A percentile compares a stretch with the other conserved stretches of the same genome.
phyloP scores from a whole-genome alignment of 2,113 vertebrate species.

The Platysternon megacephalum region DNA sequence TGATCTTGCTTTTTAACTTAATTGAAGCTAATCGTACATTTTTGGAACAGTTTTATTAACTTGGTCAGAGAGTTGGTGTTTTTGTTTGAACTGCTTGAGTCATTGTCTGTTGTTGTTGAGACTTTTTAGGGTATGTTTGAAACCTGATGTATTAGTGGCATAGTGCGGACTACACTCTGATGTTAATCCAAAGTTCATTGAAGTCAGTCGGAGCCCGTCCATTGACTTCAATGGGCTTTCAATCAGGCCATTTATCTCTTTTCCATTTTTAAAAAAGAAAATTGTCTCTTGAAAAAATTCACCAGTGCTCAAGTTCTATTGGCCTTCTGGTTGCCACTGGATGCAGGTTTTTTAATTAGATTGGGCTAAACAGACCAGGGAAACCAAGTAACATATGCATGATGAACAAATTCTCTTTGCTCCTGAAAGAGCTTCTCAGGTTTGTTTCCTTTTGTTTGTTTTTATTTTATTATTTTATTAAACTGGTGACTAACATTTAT shows the following conservation, averaged over 20 bases:
- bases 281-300: not conserved
- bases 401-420: not conserved
- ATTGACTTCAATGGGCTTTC: not conserved
- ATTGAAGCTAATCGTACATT: constrained; percentile 25
- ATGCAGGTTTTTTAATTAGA: not conserved
- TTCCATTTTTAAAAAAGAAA: not conserved
- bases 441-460: not conserved
- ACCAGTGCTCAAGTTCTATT: not conserved
- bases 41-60: constrained; percentile 34
- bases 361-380: not conserved
- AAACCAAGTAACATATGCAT: not conserved
- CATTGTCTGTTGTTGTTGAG: constrained; percentile 51
- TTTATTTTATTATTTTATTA: not conserved
- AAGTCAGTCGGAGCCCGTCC: not conserved
- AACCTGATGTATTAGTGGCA: constrained; percentile 49
- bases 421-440: not conserved
- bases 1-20: constrained; percentile 22
- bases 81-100: constrained; percentile 55
- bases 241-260: not conserved
- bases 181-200: constrained; percentile 39
- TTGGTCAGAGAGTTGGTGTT: not conserved
- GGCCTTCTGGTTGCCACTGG: too few relatives aligned
- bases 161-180: constrained; percentile 16
- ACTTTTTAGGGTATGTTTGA: constrained; percentile 40
- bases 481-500: not conserved